Evolutionary conservation across 2,888 invertebrate species (phyloP).

Genomic region (Eugnorisma glareosa): DNA sequence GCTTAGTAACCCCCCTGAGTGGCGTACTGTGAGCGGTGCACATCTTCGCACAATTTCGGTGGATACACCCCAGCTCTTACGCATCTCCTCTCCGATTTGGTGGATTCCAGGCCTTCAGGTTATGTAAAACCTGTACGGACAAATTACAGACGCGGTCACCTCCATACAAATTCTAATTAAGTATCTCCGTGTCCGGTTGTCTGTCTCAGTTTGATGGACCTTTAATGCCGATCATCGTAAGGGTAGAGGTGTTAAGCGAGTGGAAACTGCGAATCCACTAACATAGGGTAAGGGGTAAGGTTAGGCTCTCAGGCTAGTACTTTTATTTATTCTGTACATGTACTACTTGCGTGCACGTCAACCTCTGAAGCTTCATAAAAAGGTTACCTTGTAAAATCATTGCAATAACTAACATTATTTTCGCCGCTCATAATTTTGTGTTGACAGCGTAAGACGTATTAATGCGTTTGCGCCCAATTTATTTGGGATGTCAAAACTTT

Average conservation of each 20-base stretch:
- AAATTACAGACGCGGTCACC: not conserved
- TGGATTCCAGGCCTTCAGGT: no score
- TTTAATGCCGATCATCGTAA: not conserved
- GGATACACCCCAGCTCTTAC: no score
- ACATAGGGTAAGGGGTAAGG: not conserved
- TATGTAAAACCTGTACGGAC: not conserved
- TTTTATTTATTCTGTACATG: no score
- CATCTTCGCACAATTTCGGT: no score
- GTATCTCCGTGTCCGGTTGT: not conserved
- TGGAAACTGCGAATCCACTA: not conserved
- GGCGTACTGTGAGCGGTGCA: no score
- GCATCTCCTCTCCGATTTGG: no score
- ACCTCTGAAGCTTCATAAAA: not conserved
- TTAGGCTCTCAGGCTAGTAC: not conserved
- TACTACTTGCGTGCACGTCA: not conserved
- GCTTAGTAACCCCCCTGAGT: no score
- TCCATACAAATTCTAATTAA: not conserved
- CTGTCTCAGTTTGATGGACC: not conserved
- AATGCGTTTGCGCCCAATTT: conserved; percentile 9
- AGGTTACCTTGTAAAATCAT: conserved; percentile 35
- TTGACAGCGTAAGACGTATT: conserved; percentile 15
- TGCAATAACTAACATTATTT: conserved; percentile 23
- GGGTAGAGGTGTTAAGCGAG: not conserved
- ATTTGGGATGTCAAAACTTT: conserved; percentile 33
- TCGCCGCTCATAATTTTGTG: conserved; percentile 9